A percentile compares a stretch with the other conserved stretches of the same genome.
phyloP scores from a whole-genome alignment of 2,113 vertebrate species.

The Microcebus griseorufus region DNA sequence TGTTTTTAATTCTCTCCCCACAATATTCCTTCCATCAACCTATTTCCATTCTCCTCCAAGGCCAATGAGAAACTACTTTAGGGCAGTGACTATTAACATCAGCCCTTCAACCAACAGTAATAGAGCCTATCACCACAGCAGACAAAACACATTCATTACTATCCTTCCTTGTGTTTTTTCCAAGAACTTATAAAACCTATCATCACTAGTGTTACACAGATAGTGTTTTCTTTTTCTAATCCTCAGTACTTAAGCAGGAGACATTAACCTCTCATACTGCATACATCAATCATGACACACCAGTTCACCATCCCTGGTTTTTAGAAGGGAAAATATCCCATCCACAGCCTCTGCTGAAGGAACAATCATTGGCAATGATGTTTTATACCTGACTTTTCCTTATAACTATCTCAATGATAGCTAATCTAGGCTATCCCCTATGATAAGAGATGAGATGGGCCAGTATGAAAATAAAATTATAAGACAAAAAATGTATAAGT shows the following conservation, averaged over 20 bases:
- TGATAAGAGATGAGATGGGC: background rate
- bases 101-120: background rate
- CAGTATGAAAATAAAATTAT: conserved; percentile 2
- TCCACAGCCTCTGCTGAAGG: background rate
- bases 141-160: background rate
- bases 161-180: background rate
- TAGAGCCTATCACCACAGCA: background rate
- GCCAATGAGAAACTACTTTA: background rate
- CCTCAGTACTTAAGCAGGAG: background rate
- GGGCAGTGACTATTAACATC: background rate
- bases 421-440: background rate
- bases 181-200: background rate
- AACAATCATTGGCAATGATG: background rate
- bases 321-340: background rate
- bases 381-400: background rate
- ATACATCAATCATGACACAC: background rate
- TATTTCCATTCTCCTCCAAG: background rate
- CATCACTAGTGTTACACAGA: background rate
- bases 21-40: background rate
- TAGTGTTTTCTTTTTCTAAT: background rate
- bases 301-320: background rate
- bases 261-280: background rate
- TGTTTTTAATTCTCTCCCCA: background rate
- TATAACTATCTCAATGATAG: background rate
- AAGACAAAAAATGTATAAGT: background rate